phyloP scores from a whole-genome alignment of 2,888 invertebrate species.

The Petrophora chlorosata region DNA sequence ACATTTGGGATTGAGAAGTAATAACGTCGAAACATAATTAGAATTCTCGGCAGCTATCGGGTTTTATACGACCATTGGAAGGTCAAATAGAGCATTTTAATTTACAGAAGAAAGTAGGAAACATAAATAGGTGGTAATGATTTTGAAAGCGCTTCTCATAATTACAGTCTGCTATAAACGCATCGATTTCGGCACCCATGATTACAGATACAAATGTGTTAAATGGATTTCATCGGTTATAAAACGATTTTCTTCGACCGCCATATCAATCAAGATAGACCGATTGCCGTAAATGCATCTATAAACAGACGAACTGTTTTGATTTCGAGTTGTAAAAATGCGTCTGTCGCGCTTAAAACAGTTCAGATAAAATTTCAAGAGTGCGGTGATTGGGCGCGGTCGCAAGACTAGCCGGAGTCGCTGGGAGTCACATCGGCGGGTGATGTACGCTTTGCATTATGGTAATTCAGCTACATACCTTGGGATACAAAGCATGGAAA shows the following conservation, averaged over 20 bases:
- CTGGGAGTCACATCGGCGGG: slow-evolving; percentile 17
- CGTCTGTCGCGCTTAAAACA: background rate
- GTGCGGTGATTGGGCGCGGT: background rate
- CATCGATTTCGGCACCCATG: slow-evolving; percentile 15
- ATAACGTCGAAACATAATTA: slow-evolving; percentile 18
- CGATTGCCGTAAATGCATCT: slow-evolving; percentile 17
- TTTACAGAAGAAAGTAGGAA: slow-evolving; percentile 20
- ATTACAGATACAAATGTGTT: slow-evolving; percentile 21
- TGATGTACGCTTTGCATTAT: slow-evolving; percentile 47
- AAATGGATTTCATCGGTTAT: slow-evolving; percentile 21
- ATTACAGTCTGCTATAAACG: slow-evolving; percentile 13
- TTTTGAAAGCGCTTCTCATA: slow-evolving; percentile 20
- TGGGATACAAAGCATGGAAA: slow-evolving; percentile 61
- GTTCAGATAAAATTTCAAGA: background rate
- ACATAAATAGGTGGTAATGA: slow-evolving; percentile 20
- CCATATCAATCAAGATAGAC: slow-evolving; percentile 8
- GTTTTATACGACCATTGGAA: slow-evolving; percentile 8
- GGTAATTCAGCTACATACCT: slow-evolving; percentile 54
- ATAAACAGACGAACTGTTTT: slow-evolving; percentile 8
- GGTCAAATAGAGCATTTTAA: slow-evolving; percentile 13
- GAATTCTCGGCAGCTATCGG: slow-evolving; percentile 12
- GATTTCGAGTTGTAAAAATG: slow-evolving; percentile 9
- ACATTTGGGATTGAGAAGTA: slow-evolving; percentile 17
- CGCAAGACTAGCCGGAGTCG: background rate
- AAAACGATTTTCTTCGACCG: slow-evolving; percentile 19